These are phyloP conservation scores for Andricus grossulariae DNA, from an alignment of 1,140 invertebrate species.

Conservation along the genomic window DNA sequence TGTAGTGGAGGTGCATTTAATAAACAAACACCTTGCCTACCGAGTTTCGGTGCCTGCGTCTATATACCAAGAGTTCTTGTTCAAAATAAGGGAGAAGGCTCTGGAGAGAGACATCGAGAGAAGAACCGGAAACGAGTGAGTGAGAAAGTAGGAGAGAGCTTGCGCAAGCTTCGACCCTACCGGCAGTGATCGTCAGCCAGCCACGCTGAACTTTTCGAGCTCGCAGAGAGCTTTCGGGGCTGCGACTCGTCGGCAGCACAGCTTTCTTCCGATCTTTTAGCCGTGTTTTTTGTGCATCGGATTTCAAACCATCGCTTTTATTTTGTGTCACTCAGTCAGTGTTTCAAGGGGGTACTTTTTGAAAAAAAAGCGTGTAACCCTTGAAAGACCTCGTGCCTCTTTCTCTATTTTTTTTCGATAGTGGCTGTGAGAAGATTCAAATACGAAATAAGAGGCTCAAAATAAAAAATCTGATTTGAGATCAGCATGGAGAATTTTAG, in stretches of 20 bases:
- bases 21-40: slow-evolving; percentile 53
- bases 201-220: slow-evolving; percentile 42
- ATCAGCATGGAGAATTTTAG: not conserved
- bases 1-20: slow-evolving; percentile 48
- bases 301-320: not conserved
- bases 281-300: slow-evolving; percentile 17
- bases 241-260: slow-evolving; percentile 52
- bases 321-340: not conserved
- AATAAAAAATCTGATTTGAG: not conserved
- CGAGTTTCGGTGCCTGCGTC: slow-evolving; percentile 20
- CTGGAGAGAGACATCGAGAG: slow-evolving; percentile 31
- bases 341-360: not conserved
- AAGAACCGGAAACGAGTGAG: slow-evolving; percentile 46
- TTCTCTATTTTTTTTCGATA: not conserved
- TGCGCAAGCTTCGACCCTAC: slow-evolving; percentile 72
- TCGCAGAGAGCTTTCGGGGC: slow-evolving; percentile 50
- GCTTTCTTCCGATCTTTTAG: slow-evolving; percentile 37
- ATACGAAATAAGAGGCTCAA: not conserved
- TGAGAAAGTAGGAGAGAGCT: slow-evolving; percentile 58
- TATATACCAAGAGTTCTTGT: slow-evolving; percentile 35
- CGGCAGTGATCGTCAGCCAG: slow-evolving; percentile 50
- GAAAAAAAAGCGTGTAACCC: slow-evolving; percentile 16
- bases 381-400: not conserved
- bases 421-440: not conserved
- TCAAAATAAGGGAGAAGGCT: slow-evolving; percentile 36